A percentile compares a stretch with the other conserved stretches of the same genome.
Evolutionary conservation across 2,797 vertebrate genomes (phyloP).

Genomic region (Notolabrus celidotus): DNA sequence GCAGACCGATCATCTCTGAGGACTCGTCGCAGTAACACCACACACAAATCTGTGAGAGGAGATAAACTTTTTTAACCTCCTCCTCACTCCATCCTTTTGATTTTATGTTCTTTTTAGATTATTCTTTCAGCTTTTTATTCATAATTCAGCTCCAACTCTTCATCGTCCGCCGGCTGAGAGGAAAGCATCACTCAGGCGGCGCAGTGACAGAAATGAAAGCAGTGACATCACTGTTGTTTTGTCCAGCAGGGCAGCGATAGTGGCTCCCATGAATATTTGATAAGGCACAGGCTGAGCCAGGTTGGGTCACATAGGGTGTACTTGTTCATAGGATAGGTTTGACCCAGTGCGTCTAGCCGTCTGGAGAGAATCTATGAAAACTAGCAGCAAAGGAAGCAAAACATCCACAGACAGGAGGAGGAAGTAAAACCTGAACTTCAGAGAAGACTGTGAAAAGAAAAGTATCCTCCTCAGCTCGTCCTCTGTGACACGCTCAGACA

Average conservation of each 20-base stretch:
- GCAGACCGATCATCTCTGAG: slow-evolving; percentile 56
- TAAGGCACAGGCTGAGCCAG: slow-evolving; percentile 54
- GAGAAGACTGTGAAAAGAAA: slow-evolving; percentile 26
- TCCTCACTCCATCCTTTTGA: background rate
- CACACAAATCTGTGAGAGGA: slow-evolving; percentile 9
- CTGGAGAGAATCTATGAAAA: slow-evolving; percentile 44
- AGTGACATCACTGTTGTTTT: slow-evolving; percentile 74
- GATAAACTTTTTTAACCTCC: slow-evolving; percentile 41
- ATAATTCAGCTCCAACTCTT: slow-evolving; percentile 17
- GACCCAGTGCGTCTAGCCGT: slow-evolving; percentile 41
- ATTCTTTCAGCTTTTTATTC: background rate
- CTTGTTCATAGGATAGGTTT: slow-evolving; percentile 57
- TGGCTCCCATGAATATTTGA: slow-evolving; percentile 75
- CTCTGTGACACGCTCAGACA: slow-evolving; percentile 47
- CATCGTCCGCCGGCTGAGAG: background rate
- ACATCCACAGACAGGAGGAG: slow-evolving; percentile 1
- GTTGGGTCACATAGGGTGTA: slow-evolving; percentile 50
- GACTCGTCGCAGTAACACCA: slow-evolving; percentile 33
- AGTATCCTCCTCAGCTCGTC: slow-evolving; percentile 19
- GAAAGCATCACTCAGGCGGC: slow-evolving; percentile 23
- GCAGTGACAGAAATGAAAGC: slow-evolving; percentile 49
- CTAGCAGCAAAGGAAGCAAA: slow-evolving; percentile 14
- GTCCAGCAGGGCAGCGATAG: slow-evolving; percentile 54
- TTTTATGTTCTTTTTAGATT: slow-evolving; percentile 1
- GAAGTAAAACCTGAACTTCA: slow-evolving; percentile 21